Evolutionary conservation across 2,113 vertebrate species (phyloP).

Genomic region (Morone saxatilis): DNA sequence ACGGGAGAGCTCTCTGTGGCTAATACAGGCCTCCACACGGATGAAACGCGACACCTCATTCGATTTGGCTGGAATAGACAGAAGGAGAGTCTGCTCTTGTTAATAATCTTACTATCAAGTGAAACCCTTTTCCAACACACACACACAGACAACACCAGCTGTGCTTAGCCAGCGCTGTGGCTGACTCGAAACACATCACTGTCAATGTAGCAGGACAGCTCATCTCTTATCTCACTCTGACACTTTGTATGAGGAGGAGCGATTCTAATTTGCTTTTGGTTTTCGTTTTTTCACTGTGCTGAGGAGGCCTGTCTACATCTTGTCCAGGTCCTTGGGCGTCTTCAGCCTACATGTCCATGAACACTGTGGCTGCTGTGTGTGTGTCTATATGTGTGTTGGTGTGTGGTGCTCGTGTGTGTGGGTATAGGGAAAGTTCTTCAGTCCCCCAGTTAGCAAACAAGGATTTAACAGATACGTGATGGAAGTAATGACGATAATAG

Average conservation of each 20-base stretch:
- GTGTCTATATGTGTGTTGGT: slow-evolving; percentile 5
- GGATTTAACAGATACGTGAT: slow-evolving; percentile 31
- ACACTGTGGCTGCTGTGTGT: slow-evolving; percentile 22
- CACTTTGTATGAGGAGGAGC: not conserved
- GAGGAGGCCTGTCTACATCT: slow-evolving; percentile 38
- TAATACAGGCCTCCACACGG: too few relatives aligned
- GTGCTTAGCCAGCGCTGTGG: not conserved
- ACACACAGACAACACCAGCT: slow-evolving; percentile 18
- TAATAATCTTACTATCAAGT: not conserved
- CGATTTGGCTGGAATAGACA: slow-evolving; percentile 19
- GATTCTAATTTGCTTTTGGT: slow-evolving; percentile 40
- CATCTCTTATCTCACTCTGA: not conserved
- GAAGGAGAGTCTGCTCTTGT: slow-evolving; percentile 1
- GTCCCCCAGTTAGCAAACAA: not conserved
- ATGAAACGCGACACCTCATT: too few relatives aligned
- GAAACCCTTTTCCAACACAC: slow-evolving; percentile 2
- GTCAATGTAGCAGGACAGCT: slow-evolving; percentile 60
- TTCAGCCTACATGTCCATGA: not conserved
- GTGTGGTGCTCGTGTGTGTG: slow-evolving; percentile 12
- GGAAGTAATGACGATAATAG: not conserved
- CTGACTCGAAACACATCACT: slow-evolving; percentile 1
- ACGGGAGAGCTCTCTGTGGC: too few relatives aligned
- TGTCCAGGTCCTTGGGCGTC: slow-evolving; percentile 19
- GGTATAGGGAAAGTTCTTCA: slow-evolving; percentile 28
- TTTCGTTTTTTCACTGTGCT: slow-evolving; percentile 11